These are phyloP conservation scores for Carcinoscorpius rotundicauda DNA, from an alignment of 1,140 invertebrate species.

Conservation along the genomic window DNA sequence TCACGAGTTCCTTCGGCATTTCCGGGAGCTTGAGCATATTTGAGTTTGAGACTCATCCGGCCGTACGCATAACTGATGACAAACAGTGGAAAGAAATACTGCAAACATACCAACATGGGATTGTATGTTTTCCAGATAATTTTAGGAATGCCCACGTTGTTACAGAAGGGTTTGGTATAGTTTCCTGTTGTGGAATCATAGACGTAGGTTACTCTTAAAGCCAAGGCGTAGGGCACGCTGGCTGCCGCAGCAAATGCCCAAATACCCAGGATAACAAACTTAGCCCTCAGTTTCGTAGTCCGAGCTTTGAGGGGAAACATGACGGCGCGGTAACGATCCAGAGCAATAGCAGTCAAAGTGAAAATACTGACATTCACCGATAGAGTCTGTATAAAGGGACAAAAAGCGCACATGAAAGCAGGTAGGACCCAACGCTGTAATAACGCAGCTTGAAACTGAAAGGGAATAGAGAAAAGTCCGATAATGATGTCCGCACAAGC, in stretches of 20 bases:
- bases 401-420: constrained; percentile 54
- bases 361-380: constrained; percentile 73
- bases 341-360: constrained; percentile 68
- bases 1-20: constrained; percentile 58
- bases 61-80: constrained; percentile 65
- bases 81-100: constrained; percentile 61
- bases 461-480: constrained; percentile 69
- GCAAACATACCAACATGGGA: constrained; percentile 40
- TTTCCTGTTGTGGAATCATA: constrained; percentile 1
- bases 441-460: constrained; percentile 57
- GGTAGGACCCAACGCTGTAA: constrained; percentile 74
- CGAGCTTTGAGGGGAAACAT: constrained; percentile 55
- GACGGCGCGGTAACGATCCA: constrained; percentile 75
- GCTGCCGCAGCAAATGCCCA: constrained; percentile 6
- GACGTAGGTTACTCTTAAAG: constrained; percentile 5
- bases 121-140: constrained; percentile 25
- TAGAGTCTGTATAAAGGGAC: constrained; percentile 63
- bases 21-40: constrained; percentile 59
- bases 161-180: constrained; percentile 42
- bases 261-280: constrained; percentile 9
- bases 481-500: constrained; percentile 83
- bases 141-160: constrained; percentile 40
- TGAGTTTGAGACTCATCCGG: constrained; percentile 57
- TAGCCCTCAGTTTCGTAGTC: constrained; percentile 26
- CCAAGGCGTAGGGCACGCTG: not conserved